Base-by-base conservation (phyloP, 2,888 invertebrate genomes). In the Biston betularia region DNA sequence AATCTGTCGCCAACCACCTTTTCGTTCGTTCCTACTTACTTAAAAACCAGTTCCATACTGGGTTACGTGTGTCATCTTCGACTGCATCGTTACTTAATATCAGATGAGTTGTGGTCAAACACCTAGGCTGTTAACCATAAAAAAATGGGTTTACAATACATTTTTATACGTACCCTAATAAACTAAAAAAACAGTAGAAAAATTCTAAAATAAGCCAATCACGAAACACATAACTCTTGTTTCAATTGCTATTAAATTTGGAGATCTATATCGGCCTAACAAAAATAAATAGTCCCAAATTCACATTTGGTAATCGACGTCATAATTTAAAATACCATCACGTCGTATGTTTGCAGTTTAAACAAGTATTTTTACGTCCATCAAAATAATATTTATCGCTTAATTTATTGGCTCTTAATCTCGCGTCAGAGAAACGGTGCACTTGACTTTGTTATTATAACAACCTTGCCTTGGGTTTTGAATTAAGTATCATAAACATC, bases 361-460 rank as follows among this genome's bases (percentile, higher is more conserved):
- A 62, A 56, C 48, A 15, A 38, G 34, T 53, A 61, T 63, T 66
- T 70, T 70, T 62, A 62, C 61, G 57, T 56, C 64, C 55, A 69
- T 66, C 66, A 66, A 68, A 69, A 69, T 58, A 61, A 68, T 57
- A 69, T 69, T 67, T 72, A 72, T 61, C 57, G 67, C 44, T 60
- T 68, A 63, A 71, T 73, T 73, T 71, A 71, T 71, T 55, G 63
- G 53, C 66, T 57, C 68, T 69, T 65, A 64, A 69, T 70, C 68
- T 68, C 62, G 53, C 64, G 67, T 67, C 63, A 61, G 53, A 61
- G 44, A 61, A 70, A 69, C 54, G 44, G 56, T 63, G 66, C 65
- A 69, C 73, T 73, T 74, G 71, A 70, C 71, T 71, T 69, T 74
- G 70, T 68, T 67, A 63, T 63, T 60, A 63, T n/a, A n/a, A n/a